Evolutionary conservation across 2,797 vertebrate species (phyloP).

Genomic region (Fringilla coelebs): DNA sequence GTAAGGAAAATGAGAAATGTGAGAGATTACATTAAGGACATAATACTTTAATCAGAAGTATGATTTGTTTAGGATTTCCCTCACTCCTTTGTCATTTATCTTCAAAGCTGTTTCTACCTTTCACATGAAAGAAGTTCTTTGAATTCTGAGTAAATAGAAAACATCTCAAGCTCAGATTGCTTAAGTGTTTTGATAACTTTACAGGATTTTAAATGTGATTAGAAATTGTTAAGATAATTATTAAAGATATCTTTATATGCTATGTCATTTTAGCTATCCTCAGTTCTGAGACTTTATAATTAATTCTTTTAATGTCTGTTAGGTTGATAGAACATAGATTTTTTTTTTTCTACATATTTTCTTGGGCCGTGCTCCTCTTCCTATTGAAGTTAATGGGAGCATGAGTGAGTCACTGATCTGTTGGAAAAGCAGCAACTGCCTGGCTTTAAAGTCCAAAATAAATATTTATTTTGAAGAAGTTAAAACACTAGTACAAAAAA

Average conservation of each 20-base stretch:
- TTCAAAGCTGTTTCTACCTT: constrained; percentile 59
- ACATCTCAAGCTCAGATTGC: constrained; percentile 34
- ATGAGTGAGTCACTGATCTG: constrained; percentile 10
- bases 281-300: neutral
- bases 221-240: constrained; percentile 46
- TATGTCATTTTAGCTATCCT: neutral
- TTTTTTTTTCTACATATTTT: neutral
- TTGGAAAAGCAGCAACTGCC: neutral
- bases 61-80: constrained; percentile 34
- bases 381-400: constrained; percentile 1
- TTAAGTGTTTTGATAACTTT: constrained; percentile 39
- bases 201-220: constrained; percentile 46
- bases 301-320: constrained; percentile 23
- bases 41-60: constrained; percentile 15
- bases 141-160: constrained; percentile 50
- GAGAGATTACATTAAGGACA: neutral
- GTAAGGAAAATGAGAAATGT: neutral
- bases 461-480: neutral
- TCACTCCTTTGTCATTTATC: constrained; percentile 38
- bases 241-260: constrained; percentile 6
- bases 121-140: constrained; percentile 44
- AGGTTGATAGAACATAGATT: neutral
- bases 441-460: constrained; percentile 32
- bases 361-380: neutral
- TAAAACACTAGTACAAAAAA: neutral